Evolutionary conservation across 2,113 vertebrate genomes (phyloP), one percentile per base, ranked within the genome.

Genomic region (Syngnathus floridae): DNA sequence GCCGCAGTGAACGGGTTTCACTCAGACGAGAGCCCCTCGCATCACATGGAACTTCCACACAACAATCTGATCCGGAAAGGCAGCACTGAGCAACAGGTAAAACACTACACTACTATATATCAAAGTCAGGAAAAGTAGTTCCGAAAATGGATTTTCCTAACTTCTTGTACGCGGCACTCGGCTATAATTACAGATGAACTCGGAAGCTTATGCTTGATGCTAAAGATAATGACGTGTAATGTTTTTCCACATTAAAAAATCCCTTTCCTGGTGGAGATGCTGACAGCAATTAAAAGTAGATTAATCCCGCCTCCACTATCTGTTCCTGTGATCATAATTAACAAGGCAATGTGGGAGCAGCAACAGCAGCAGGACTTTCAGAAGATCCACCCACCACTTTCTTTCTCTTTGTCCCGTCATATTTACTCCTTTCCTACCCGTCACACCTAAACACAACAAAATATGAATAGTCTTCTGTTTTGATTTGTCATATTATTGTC

Each of bases 1-100:
- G 84, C 77, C 74, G 3, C 90, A 99, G 96, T 96, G 85, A 99
- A 99, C 84, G 96, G 96, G 82, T 96, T 95, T 87, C 95, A 98
- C 84, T 85, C 90, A 4, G 90, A 93, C 70, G 93, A 92, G 17
- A 93, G 93, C 22, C 91, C 93, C 0, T 83, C 90, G 54, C 92
- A 94, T 89, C 95, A 92, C 63, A 77, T 86, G 2, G 94, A 98
- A 41, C 83, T 89, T 36, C 81, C 89, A 6, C 93, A 95, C 75
- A 89, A 88, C 77, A 84, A 66, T 74, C 88, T 88, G 82, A 82
- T 92, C 74, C 89, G 90, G 75, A 98, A 94, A 90, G 58, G 87
- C 84, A 92, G 89, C 73, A 86, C 84, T 61, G 95, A 97, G 58
- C 83, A 85, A 75, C 95, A 98, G 94, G 96, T 98, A 92, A 73